These are phyloP conservation scores for Theodoxus fluviatilis DNA, from an alignment of 2,888 invertebrate species.

Conservation along the genomic window DNA sequence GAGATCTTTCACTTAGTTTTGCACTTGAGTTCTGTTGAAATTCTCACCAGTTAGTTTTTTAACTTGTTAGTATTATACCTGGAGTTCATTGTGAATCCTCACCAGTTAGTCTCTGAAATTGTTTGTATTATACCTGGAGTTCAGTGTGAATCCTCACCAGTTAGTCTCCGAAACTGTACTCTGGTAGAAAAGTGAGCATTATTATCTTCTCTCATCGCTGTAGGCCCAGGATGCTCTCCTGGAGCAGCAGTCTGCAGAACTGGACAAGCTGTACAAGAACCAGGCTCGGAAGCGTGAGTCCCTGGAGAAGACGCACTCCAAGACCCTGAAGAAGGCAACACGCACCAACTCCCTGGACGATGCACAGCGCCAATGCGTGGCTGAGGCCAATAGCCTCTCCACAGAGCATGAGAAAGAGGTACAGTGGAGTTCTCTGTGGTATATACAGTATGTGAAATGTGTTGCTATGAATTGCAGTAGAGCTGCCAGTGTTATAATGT, in stretches of 20 bases:
- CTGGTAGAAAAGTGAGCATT: not conserved
- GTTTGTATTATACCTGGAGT: not conserved
- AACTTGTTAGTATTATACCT: not conserved
- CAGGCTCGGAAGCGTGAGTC: conserved; percentile 67
- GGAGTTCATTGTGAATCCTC: too few relatives aligned
- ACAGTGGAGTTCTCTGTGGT: too few relatives aligned
- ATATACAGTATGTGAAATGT: too few relatives aligned
- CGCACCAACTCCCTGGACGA: conserved; percentile 12
- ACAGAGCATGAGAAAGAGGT: too few relatives aligned
- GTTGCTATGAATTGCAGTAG: too few relatives aligned
- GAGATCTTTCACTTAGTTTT: too few relatives aligned
- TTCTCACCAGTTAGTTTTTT: too few relatives aligned
- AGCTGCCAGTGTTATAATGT: too few relatives aligned
- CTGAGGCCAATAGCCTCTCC: too few relatives aligned
- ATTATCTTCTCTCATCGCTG: conserved; percentile 4
- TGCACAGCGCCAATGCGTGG: too few relatives aligned
- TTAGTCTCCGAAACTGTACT: not conserved
- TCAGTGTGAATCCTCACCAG: not conserved
- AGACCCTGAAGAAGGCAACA: conserved; percentile 60
- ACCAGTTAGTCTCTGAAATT: too few relatives aligned
- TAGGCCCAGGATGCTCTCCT: conserved; percentile 52
- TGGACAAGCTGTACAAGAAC: conserved; percentile 60
- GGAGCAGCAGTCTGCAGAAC: conserved; percentile 63
- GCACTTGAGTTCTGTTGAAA: too few relatives aligned
- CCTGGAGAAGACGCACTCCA: conserved; percentile 63